A percentile compares a stretch with the other conserved stretches of the same genome.
Evolutionary conservation across 2,797 vertebrate species (phyloP).

Genomic region (Apodemus agrarius): DNA sequence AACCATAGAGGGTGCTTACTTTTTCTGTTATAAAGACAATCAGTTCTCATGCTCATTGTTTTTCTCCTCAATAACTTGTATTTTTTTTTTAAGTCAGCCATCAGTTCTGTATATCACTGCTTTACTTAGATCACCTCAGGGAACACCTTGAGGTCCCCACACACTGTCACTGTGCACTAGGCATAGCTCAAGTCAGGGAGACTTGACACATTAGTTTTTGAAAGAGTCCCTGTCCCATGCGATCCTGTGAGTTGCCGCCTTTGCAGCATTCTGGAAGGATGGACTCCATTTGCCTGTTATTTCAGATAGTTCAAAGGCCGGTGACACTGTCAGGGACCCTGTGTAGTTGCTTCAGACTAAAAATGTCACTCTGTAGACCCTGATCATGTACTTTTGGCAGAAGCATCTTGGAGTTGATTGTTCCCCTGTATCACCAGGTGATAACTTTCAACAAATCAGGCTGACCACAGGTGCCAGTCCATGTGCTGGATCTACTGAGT

Average conservation of each 20-base stretch:
- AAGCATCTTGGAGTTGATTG: not conserved
- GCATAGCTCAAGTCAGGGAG: not conserved
- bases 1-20: not conserved
- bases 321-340: not conserved
- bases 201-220: not conserved
- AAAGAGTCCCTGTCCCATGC: not conserved
- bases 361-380: not conserved
- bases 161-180: not conserved
- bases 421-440: not conserved
- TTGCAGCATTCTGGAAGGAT: not conserved
- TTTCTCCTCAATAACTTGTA: not conserved
- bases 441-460: not conserved
- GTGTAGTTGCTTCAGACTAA: not conserved
- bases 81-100: not conserved
- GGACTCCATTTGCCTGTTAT: not conserved
- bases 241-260: too few species aligned
- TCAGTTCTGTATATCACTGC: not conserved
- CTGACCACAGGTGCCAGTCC: slow-evolving; percentile 35
- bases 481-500: not conserved
- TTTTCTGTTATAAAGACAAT: not conserved
- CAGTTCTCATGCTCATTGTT: not conserved
- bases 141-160: not conserved
- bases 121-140: not conserved
- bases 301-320: too few species aligned
- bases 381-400: not conserved